A percentile compares a stretch with the other conserved stretches of the same genome.
Conservation (phyloP, 1,140 invertebrate genomes). For the Microplitis mediator region DNA sequence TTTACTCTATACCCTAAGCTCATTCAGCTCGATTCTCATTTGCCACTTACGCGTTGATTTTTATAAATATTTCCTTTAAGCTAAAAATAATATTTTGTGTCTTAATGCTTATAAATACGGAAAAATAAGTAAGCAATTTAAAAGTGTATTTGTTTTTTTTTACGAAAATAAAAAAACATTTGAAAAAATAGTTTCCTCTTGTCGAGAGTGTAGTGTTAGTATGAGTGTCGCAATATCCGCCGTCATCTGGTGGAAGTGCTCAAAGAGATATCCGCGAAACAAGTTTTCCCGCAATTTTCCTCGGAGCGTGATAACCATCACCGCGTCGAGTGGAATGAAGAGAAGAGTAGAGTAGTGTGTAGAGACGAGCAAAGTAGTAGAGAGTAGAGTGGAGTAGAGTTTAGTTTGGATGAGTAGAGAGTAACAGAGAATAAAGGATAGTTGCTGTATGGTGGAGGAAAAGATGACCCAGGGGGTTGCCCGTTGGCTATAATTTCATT, state of each 20-base stretch:
- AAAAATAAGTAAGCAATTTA: too few species aligned
- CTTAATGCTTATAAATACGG: too few species aligned
- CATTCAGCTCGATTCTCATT: conserved; percentile 32
- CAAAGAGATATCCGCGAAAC: conserved; percentile 20
- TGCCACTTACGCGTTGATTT: too few species aligned
- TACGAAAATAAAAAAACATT: too few species aligned
- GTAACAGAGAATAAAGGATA: too few species aligned
- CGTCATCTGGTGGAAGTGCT: conserved; percentile 37
- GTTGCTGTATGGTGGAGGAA: conserved; percentile 7
- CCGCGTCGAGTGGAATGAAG: not conserved
- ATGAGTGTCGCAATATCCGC: conserved; percentile 15
- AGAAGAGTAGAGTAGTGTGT: not conserved
- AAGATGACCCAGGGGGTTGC: conserved; percentile 46
- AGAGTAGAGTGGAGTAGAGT: not conserved
- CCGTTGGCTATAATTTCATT: conserved; percentile 61
- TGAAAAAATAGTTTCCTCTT: too few species aligned
- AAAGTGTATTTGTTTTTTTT: too few species aligned
- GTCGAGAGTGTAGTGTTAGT: not conserved
- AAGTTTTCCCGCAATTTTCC: conserved; percentile 28
- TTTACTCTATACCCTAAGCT: conserved; percentile 56
- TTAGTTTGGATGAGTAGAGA: too few species aligned
- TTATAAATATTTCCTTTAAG: too few species aligned
- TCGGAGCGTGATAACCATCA: conserved; percentile 7
- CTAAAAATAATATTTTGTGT: too few species aligned
- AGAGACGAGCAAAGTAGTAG: not conserved